Percentiles rank a stretch among this genome's conserved stretches.
Conservation (phyloP, 2,113 vertebrate species). For the Dolichallabes microphthalmus region DNA sequence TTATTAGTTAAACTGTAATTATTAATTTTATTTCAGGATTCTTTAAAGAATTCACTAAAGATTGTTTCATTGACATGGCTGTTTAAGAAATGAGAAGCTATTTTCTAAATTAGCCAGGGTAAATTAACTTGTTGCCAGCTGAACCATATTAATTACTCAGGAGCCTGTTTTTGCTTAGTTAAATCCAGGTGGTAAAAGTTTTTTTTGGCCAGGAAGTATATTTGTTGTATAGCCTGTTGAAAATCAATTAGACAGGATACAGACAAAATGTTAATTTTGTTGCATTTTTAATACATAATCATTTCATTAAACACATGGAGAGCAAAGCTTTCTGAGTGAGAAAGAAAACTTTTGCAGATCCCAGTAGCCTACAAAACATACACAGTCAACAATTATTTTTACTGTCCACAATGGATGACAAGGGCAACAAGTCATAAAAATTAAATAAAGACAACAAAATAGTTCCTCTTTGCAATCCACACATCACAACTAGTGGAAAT, state of each 20-base stretch:
- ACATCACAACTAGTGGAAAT: conserved; percentile 60
- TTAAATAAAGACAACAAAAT: conserved; percentile 55
- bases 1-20: no score
- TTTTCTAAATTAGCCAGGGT: no score
- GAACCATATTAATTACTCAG: no score
- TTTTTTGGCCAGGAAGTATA: no score
- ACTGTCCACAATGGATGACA: conserved; percentile 59
- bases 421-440: conserved; percentile 60
- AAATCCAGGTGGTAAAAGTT: no score
- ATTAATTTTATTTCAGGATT: no score
- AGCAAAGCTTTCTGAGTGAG: conserved; percentile 56
- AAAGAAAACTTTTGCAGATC: conserved; percentile 57
- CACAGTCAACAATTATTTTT: conserved; percentile 59
- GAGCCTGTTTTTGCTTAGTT: no score
- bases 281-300: conserved; percentile 63
- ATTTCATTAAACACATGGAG: conserved; percentile 69
- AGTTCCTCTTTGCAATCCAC: conserved; percentile 60
- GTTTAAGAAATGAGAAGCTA: no score
- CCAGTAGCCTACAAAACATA: conserved; percentile 66
- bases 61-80: no score
- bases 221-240: neutral
- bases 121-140: no score
- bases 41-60: no score
- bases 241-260: conserved; percentile 11
- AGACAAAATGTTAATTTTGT: conserved; percentile 14